Evolutionary conservation across 1,140 invertebrate species (phyloP).

Genomic region (Andrena cerasifolii): DNA sequence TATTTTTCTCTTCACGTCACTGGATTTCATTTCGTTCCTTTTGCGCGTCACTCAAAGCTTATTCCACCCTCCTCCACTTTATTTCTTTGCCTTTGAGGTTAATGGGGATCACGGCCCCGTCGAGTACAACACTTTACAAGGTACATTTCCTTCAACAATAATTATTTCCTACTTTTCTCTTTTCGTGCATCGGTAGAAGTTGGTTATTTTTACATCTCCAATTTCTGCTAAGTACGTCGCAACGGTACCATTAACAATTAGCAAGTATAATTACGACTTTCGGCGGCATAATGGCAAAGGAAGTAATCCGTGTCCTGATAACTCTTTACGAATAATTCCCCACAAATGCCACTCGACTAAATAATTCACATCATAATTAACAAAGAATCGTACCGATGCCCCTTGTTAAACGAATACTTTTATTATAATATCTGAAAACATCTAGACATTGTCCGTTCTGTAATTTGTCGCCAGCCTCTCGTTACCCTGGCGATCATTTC

Average conservation of each 20-base stretch:
- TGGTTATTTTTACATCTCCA: neutral
- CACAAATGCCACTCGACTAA: neutral
- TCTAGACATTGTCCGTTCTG: neutral
- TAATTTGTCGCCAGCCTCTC: neutral
- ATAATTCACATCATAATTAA: too few species aligned
- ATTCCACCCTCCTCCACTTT: slow-evolving; percentile 36
- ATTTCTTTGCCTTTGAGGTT: slow-evolving; percentile 51
- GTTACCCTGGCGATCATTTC: slow-evolving; percentile 20
- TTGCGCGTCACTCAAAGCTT: slow-evolving; percentile 47
- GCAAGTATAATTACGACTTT: neutral
- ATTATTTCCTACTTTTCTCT: neutral
- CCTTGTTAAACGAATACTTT: neutral
- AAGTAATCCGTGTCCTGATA: neutral
- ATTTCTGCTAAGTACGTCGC: neutral
- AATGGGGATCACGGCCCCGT: slow-evolving; percentile 50
- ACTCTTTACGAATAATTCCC: neutral
- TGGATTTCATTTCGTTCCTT: slow-evolving; percentile 60
- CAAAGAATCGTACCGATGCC: too few species aligned
- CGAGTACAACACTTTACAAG: slow-evolving; percentile 44
- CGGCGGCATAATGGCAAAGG: neutral
- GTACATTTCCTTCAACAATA: slow-evolving; percentile 9
- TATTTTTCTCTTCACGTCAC: slow-evolving; percentile 15
- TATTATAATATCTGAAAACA: neutral
- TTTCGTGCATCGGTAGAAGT: too few species aligned
- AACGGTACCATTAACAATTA: neutral